Conservation (phyloP, 2,888 invertebrate genomes). For the Nemapogon koenigi region DNA sequence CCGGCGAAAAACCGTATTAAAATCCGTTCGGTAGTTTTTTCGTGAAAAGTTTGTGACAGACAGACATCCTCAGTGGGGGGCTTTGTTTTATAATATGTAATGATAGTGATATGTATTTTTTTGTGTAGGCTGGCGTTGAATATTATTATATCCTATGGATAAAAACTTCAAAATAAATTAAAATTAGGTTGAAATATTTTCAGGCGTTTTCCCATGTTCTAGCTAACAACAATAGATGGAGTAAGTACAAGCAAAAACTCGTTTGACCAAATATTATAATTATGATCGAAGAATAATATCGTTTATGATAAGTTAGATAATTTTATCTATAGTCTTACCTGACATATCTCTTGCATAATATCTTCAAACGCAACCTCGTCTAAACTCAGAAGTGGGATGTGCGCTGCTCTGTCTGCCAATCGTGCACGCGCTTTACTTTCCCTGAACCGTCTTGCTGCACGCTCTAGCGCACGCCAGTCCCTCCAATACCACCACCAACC, state of each 20-base stretch:
- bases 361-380: conserved; percentile 64
- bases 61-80: too few species aligned
- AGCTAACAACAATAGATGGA: too few species aligned
- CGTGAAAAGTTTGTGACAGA: too few species aligned
- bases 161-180: too few species aligned
- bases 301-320: background rate
- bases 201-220: background rate
- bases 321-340: conserved; percentile 30
- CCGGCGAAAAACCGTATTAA: too few species aligned
- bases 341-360: conserved; percentile 62
- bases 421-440: conserved; percentile 53
- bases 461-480: conserved; percentile 51
- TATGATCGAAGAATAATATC: background rate
- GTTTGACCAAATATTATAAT: conserved; percentile 1
- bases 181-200: background rate
- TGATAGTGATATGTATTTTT: too few species aligned
- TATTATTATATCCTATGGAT: too few species aligned
- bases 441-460: conserved; percentile 52
- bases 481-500: conserved; percentile 63
- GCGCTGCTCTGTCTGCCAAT: conserved; percentile 53
- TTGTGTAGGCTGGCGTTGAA: too few species aligned
- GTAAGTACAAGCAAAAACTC: too few species aligned
- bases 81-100: too few species aligned
- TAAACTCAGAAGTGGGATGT: conserved; percentile 52
- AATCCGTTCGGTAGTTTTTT: too few species aligned